These are phyloP conservation scores for Dicyema japonicum DNA, from an alignment of 1,140 invertebrate species.

Conservation along the genomic window DNA sequence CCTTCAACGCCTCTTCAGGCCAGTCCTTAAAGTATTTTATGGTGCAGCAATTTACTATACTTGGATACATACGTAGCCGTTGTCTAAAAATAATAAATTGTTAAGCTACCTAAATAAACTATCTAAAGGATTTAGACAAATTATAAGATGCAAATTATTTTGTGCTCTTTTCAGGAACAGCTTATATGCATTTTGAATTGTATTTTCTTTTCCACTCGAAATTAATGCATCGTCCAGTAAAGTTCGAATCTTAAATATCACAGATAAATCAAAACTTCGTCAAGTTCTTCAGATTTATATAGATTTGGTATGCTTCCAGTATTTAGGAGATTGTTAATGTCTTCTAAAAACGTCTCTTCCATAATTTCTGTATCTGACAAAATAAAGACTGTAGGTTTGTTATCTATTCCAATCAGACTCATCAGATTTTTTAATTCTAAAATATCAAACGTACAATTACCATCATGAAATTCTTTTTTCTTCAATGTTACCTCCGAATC, in stretches of 20 bases:
- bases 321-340: constrained; percentile 19
- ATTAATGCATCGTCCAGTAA: constrained; percentile 30
- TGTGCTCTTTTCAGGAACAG: constrained; percentile 40
- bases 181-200: constrained; percentile 15
- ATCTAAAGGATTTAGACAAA: constrained; percentile 52
- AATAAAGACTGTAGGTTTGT: constrained; percentile 37
- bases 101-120: constrained; percentile 25
- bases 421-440: constrained; percentile 41
- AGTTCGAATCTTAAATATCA: constrained; percentile 33
- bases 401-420: constrained; percentile 32
- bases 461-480: constrained; percentile 37
- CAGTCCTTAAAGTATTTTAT: constrained; percentile 58
- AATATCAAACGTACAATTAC: constrained; percentile 7
- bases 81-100: constrained; percentile 27
- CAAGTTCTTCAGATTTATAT: constrained; percentile 18
- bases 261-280: no score
- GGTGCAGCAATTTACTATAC: constrained; percentile 44
- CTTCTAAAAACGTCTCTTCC: constrained; percentile 18
- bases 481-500: constrained; percentile 39
- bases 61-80: constrained; percentile 44
- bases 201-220: constrained; percentile 29
- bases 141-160: constrained; percentile 38
- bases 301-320: constrained; percentile 20
- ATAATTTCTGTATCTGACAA: constrained; percentile 37
- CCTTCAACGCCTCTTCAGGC: constrained; percentile 45